Base-by-base conservation (phyloP, 1,140 invertebrate species). In the Drosophila albomicans region DNA sequence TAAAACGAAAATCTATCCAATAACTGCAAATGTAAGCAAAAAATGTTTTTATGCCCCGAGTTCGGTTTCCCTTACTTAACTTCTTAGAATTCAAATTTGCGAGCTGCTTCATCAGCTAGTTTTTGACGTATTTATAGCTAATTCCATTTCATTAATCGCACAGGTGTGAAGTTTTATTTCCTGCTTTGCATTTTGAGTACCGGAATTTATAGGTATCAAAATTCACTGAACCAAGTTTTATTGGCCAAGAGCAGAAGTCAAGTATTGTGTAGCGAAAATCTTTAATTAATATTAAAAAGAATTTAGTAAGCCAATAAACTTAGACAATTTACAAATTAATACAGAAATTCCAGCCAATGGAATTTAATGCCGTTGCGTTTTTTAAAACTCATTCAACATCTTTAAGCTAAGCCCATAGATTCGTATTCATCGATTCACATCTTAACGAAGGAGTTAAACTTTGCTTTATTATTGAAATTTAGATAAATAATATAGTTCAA, bases 141-240 rank as follows among this genome's bases (percentile, higher is more conserved):
- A 57, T 20, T 57, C n/a, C 15, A 57, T 43, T 20, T 41, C 54
- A 57, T 11, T 16, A 57, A 20, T 11, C 35, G 35, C 35, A 20
- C 15, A 43, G 10, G 32, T 57, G 32, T 57, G 54, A 57, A 41
- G 6, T 57, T 57, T 57, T 20, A 57, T 57, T 57, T 57, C 54
- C 54, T 57, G 54, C 25, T 57, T 57, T 57, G 35, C 54, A 57
- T 57, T 57, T 57, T 41, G 15, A 20, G 4, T 38, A 5, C 1
- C 35, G n/a, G 8, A 20, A 20, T 41, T 57, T 25, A 57, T 32
- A 13, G n/a, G 5, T 2, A 32, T 54, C 51, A 32, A 32, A 32
- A 57, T 25, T 57, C 15, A 30, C 13, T 20, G 4, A 32, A 57
- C n/a, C 16, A 35, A 35, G n/a, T 38, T 38, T 13, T n/a, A 52